Evolutionary conservation across 2,797 vertebrate species (phyloP).

Genomic region (Sebastes vulpes): DNA sequence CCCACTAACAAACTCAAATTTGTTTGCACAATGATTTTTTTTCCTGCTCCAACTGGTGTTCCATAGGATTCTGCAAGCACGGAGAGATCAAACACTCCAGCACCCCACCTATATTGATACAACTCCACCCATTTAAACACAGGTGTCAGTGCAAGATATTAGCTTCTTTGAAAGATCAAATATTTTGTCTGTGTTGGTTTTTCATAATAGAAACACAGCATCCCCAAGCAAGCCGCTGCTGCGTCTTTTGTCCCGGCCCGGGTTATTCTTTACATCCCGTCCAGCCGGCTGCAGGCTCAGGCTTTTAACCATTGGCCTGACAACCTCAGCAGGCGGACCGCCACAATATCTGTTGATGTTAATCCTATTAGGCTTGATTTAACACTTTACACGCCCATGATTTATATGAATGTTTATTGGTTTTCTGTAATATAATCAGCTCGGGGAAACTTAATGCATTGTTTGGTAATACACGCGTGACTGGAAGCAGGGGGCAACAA

Average conservation of each 20-base stretch:
- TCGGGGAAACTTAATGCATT: slow-evolving; percentile 91
- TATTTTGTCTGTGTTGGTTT: slow-evolving; percentile 68
- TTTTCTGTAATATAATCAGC: slow-evolving; percentile 92
- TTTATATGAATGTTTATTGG: slow-evolving; percentile 92
- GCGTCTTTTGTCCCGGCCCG: slow-evolving; percentile 61
- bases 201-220: slow-evolving; percentile 65
- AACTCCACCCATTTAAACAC: slow-evolving; percentile 82
- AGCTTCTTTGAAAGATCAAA: slow-evolving; percentile 81
- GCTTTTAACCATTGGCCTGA: slow-evolving; percentile 86
- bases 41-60: slow-evolving; percentile 69
- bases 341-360: slow-evolving; percentile 92
- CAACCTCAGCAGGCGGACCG: slow-evolving; percentile 85
- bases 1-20: slow-evolving; percentile 24
- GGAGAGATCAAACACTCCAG: slow-evolving; percentile 73
- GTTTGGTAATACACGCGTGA: slow-evolving; percentile 90
- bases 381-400: slow-evolving; percentile 91
- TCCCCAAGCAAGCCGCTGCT: slow-evolving; percentile 25
- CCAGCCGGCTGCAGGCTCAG: slow-evolving; percentile 76
- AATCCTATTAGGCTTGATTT: slow-evolving; percentile 92
- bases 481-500: slow-evolving; percentile 88
- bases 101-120: slow-evolving; percentile 80
- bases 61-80: slow-evolving; percentile 46
- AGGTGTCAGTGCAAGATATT: slow-evolving; percentile 78
- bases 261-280: slow-evolving; percentile 70
- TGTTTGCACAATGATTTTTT: slow-evolving; percentile 59